Percentiles rank a stretch among this genome's conserved stretches.
phyloP scores from a whole-genome alignment of 2,797 vertebrate species.

The Ciconia nigra region DNA sequence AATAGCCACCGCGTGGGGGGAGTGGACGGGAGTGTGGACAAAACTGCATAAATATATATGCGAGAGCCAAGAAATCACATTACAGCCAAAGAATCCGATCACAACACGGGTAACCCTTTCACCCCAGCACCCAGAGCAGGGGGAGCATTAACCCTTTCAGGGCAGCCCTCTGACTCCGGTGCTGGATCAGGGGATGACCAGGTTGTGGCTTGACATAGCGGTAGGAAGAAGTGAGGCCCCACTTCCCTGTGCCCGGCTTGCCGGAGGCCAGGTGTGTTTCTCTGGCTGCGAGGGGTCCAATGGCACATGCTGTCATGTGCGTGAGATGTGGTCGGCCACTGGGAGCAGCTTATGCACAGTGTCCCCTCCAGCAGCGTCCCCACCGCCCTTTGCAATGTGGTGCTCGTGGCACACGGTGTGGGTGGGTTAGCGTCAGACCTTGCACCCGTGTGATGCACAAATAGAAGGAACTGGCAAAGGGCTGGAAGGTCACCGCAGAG shows the following conservation, averaged over 20 bases:
- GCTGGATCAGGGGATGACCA: rapidly evolving
- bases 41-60: slow-evolving; percentile 94
- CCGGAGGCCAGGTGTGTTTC: neutral
- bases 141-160: slow-evolving; percentile 39
- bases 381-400: rapidly evolving
- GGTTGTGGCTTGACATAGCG: neutral
- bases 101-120: slow-evolving; percentile 88
- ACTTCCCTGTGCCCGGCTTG: neutral
- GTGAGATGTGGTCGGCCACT: neutral
- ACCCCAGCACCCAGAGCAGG: slow-evolving; percentile 60
- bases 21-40: slow-evolving; percentile 83
- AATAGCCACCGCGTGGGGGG: slow-evolving; percentile 74
- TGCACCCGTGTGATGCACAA: neutral
- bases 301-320: neutral
- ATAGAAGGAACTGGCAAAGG: neutral
- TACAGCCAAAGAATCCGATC: slow-evolving; percentile 88
- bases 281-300: neutral
- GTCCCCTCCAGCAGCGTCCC: neutral
- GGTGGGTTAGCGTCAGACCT: neutral
- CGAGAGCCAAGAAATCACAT: slow-evolving; percentile 93
- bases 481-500: neutral
- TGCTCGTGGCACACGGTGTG: neutral
- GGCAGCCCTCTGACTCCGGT: neutral
- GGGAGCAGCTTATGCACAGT: rapidly evolving
- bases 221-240: neutral